A percentile compares a stretch with the other conserved stretches of the same genome.
phyloP scores from a whole-genome alignment of 2,797 vertebrate genomes.

The Clarias pachynema region DNA sequence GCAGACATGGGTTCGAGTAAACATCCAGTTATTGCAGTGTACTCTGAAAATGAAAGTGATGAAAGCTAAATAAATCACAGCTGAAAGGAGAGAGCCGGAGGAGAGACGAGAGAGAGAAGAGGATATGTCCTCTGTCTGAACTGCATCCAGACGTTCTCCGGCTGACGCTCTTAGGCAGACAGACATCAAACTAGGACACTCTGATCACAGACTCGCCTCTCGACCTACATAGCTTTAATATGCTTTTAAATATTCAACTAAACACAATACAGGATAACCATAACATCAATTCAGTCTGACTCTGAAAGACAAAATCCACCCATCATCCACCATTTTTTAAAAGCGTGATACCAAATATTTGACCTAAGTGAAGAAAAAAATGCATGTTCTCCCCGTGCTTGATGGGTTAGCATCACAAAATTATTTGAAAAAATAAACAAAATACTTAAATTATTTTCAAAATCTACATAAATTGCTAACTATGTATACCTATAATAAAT shows the following conservation, averaged over 20 bases:
- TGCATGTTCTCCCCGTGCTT: too few relatives aligned
- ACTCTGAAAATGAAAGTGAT: conserved; percentile 18
- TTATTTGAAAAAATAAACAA: too few relatives aligned
- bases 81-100: neutral
- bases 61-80: conserved; percentile 26
- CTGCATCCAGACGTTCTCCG: neutral
- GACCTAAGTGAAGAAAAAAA: too few relatives aligned
- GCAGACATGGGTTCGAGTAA: neutral
- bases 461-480: too few relatives aligned
- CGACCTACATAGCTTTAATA: neutral
- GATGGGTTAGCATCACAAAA: too few relatives aligned
- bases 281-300: neutral
- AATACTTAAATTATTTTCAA: too few relatives aligned
- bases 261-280: neutral
- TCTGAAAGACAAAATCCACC: neutral
- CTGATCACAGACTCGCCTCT: neutral
- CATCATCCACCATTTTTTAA: neutral
- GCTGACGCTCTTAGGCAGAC: neutral
- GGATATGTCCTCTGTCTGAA: conserved; percentile 43
- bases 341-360: neutral
- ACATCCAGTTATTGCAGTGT: neutral
- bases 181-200: conserved; percentile 20
- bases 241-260: neutral
- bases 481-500: too few relatives aligned
- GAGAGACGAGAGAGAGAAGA: neutral